Conservation (phyloP, 2,888 invertebrate genomes). For the Tolmerus cingulatus region DNA sequence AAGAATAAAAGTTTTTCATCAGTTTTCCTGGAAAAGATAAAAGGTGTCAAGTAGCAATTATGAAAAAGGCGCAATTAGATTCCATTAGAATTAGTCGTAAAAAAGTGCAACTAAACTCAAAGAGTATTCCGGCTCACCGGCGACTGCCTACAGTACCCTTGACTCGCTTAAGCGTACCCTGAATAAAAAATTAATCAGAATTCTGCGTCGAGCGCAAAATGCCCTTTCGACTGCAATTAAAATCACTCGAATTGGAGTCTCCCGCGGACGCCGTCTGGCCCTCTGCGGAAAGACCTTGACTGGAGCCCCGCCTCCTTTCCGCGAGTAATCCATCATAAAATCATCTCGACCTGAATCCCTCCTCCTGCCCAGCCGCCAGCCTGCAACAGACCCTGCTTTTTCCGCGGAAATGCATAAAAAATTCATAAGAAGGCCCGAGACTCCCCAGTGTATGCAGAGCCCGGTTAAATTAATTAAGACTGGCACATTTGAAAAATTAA, state of each 20-base stretch:
- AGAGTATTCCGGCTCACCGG: background rate
- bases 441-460: background rate
- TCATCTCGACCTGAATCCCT: background rate
- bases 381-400: background rate
- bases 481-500: background rate
- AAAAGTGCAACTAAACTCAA: background rate
- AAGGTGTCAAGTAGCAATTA: background rate
- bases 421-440: background rate
- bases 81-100: background rate
- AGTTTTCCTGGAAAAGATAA: too few species aligned
- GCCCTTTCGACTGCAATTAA: background rate
- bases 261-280: background rate
- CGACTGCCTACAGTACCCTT: background rate
- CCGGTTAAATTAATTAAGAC: background rate
- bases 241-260: background rate
- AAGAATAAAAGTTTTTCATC: too few species aligned
- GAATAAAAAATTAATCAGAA: background rate
- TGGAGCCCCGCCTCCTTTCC: background rate
- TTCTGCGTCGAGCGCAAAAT: background rate
- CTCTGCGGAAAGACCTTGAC: background rate
- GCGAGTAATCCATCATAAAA: background rate
- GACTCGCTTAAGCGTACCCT: background rate
- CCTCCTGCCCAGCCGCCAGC: background rate
- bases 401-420: background rate
- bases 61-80: background rate